Base-by-base conservation (phyloP, 2,797 vertebrate genomes). In the Lates japonicus region DNA sequence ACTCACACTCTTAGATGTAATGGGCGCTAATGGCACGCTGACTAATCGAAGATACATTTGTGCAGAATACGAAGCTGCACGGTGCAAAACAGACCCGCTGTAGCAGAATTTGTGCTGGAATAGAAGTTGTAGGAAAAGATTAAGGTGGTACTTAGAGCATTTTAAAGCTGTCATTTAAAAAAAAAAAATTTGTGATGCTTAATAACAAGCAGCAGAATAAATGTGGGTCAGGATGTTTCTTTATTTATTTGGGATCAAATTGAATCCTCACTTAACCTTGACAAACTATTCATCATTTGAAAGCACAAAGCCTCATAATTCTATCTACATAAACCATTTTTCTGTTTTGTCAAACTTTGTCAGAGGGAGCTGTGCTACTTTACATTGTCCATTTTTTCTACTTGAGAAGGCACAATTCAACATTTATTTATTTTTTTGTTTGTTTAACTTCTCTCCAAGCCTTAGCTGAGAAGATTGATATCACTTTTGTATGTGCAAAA, bases 1-100 rank as follows among this genome's bases (percentile, higher is more conserved):
- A 82, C 76, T 63, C 78, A 70, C 80, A 79, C 65, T 76, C 75
- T 49, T 74, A 57, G 80, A 70, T 64, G 51, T 83, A 83, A 88
- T 80, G 64, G 48, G 2, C 1, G 3, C 87, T 76, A 85, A 84
- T 72, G 64, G 58, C 35, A 55, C 16, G 2, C 0, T 33, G 83
- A 59, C 29, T 81, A 70, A 84, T 87, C 33, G 19, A 76, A 73
- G 84, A 51, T 52, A 4, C 68, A 62, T 70, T n/a, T 60, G 19
- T 59, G 51, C 33, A 61, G 85, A 82, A 75, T 29, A 73, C 0
- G 2, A 70, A 70, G 41, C 1, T 5, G n/a, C 58, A 58, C 54
- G 62, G 33, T 57, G 73, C 13, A 31, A 49, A 37, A 7, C 41
- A 75, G 20, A 54, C 19, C 5, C 7, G 7, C 33, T 51, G 73